Evolutionary conservation across 2,888 invertebrate species (phyloP), one percentile per base, ranked within the genome.

Genomic region (Saturnia japonica): DNA sequence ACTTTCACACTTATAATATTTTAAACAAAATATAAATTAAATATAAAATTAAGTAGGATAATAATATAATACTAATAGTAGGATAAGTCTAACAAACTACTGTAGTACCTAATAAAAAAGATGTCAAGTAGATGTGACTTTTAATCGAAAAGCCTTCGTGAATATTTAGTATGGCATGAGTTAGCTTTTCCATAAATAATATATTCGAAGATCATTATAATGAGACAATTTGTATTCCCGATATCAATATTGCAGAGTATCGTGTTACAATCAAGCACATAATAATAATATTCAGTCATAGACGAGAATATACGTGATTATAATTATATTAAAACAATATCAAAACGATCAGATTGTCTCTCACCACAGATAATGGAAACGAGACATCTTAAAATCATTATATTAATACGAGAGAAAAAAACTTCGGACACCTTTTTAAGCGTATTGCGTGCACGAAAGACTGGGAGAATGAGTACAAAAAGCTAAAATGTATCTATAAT

Each of bases 181-280:
- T 54, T 54, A 54, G 40, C 40, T 66, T 71, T 54, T 34, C 68
- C 68, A 71, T 70, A 75, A 75, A 75, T 81, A 80, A 80, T 79
- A 68, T 76, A 81, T 79, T 73, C 75, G 72, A 74, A 73, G 71
- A 73, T 76, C 71, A 73, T 68, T 72, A 72, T 82, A 82, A 82
- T 82, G 67, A 43, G 77, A 73, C 74, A 74, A 77, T 82, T 82
- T 79, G 78, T 82, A 82, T 82, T 77, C 66, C 43, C 67, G 47
- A 62, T 54, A 45, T 71, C 71, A 68, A 70, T 71, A 68, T 54
- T 68, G 47, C 62, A 64, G n/a, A 67, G 76, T 77, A 72, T 79
- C 75, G 68, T 74, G 76, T 80, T 80, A 78, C 77, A 40, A 70
- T 68, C 71, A 68, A 62, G 68, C 47, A 28, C 47, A 47, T 34